A percentile compares a stretch with the other conserved stretches of the same genome.
These are phyloP conservation scores for Berghia stephanieae DNA, from an alignment of 1,140 invertebrate species.

Conservation along the genomic window DNA sequence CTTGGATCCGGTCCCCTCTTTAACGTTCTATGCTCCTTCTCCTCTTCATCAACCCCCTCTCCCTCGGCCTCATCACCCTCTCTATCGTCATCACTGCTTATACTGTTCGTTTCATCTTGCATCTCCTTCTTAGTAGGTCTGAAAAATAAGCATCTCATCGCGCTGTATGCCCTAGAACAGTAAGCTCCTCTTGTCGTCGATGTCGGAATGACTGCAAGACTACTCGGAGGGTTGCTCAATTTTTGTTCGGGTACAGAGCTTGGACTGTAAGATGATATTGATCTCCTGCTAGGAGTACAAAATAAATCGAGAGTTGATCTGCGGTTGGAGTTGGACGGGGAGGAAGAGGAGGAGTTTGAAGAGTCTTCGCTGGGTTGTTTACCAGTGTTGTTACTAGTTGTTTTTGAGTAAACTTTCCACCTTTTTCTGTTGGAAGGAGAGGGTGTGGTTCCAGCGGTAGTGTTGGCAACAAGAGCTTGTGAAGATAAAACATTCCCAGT, in stretches of 20 bases:
- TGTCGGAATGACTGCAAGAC: not conserved
- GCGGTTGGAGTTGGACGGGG: not conserved
- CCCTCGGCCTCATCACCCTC: not conserved
- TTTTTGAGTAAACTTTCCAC: too few relatives aligned
- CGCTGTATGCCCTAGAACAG: conserved; percentile 45
- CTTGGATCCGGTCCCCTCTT: too few relatives aligned
- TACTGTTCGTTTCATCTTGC: conserved; percentile 34
- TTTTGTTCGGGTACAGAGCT: too few relatives aligned
- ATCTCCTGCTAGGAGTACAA: conserved; percentile 12
- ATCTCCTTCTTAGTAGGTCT: conserved; percentile 35
- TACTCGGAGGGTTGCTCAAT: too few relatives aligned
- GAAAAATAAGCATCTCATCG: conserved; percentile 47
- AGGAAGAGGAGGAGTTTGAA: conserved; percentile 18
- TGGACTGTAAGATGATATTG: not conserved
- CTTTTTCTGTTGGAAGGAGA: too few relatives aligned
- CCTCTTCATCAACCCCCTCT: too few relatives aligned
- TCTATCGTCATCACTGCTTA: conserved; percentile 34
- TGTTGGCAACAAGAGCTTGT: too few relatives aligned
- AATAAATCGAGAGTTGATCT: conserved; percentile 26
- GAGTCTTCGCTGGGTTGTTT: conserved; percentile 22
- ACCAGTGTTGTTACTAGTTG: too few relatives aligned
- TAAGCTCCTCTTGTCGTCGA: conserved; percentile 28
- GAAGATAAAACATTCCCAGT: too few relatives aligned
- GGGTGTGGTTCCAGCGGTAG: too few relatives aligned
- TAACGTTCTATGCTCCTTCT: too few relatives aligned